Conservation (phyloP, 2,888 invertebrate species). For the Vesta saturnalis region DNA sequence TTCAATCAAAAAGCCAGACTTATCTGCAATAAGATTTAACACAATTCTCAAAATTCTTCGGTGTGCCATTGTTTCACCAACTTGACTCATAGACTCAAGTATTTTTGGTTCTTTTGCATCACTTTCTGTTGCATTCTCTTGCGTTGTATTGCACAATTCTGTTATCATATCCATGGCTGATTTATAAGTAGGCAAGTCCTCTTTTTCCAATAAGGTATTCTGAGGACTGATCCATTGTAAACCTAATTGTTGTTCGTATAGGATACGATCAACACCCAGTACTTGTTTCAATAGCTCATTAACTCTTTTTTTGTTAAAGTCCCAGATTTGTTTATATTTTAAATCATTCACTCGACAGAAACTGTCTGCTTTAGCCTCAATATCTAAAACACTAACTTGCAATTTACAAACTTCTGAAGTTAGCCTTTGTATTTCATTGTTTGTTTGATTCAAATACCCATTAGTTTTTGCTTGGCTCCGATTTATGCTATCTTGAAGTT, state of each 20-base stretch:
- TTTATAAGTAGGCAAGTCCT: conserved; percentile 62
- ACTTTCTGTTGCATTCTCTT: not conserved
- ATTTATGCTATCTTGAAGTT: conserved; percentile 78
- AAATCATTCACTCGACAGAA: conserved; percentile 72
- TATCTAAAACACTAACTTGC: conserved; percentile 72
- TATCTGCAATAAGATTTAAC: conserved; percentile 73
- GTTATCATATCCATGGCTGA: conserved; percentile 19
- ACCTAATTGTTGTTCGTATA: conserved; percentile 72
- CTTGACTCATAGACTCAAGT: too few relatives aligned
- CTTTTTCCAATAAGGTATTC: conserved; percentile 56
- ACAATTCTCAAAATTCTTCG: conserved; percentile 68
- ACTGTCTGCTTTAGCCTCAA: conserved; percentile 75
- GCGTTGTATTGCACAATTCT: conserved; percentile 25
- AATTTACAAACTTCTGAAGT: conserved; percentile 73
- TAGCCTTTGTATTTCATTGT: conserved; percentile 73
- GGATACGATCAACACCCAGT: conserved; percentile 67
- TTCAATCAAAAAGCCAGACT: conserved; percentile 80
- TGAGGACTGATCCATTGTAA: conserved; percentile 66
- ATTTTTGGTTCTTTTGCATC: not conserved
- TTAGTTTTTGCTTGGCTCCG: conserved; percentile 71
- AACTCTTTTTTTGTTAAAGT: conserved; percentile 68
- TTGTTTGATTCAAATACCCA: conserved; percentile 72
- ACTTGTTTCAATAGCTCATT: conserved; percentile 65
- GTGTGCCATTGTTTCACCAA: conserved; percentile 34
- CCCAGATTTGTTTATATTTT: conserved; percentile 70